Conservation (phyloP, 2,113 vertebrate genomes). For the Conger conger region DNA sequence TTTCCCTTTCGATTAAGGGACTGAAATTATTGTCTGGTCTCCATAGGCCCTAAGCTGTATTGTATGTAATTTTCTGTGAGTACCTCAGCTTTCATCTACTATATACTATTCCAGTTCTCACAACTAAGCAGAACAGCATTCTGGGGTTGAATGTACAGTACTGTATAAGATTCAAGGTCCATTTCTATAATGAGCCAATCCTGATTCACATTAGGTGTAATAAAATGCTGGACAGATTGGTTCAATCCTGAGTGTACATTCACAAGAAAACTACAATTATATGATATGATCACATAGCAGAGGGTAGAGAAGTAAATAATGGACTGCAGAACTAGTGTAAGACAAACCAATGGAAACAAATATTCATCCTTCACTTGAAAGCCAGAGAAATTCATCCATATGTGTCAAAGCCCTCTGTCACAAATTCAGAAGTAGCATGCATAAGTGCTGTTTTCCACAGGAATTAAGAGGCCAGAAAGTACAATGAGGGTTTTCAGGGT, state of each 20-base stretch:
- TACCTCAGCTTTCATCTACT: not conserved
- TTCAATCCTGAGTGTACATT: too few relatives aligned
- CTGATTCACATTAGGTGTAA: too few relatives aligned
- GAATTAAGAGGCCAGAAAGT: not conserved
- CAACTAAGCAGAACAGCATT: not conserved
- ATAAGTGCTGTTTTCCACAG: not conserved
- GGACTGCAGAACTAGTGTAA: not conserved
- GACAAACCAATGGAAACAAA: not conserved
- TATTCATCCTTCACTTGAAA: not conserved
- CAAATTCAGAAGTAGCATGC: not conserved
- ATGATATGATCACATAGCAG: too few relatives aligned
- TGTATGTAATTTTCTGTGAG: not conserved
- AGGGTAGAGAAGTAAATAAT: too few relatives aligned
- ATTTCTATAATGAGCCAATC: too few relatives aligned
- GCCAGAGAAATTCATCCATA: not conserved
- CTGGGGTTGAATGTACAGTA: not conserved
- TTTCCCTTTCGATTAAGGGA: not conserved
- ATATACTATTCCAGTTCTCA: not conserved
- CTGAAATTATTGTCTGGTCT: slow-evolving; percentile 34
- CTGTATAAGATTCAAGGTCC: too few relatives aligned
- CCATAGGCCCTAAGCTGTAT: slow-evolving; percentile 35
- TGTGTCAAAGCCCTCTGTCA: not conserved
- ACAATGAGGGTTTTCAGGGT: not conserved
- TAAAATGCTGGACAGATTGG: too few relatives aligned
- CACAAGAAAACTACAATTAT: too few relatives aligned